These are phyloP conservation scores for Harpagifer antarcticus DNA, from an alignment of 2,797 vertebrate genomes.

Conservation along the genomic window DNA sequence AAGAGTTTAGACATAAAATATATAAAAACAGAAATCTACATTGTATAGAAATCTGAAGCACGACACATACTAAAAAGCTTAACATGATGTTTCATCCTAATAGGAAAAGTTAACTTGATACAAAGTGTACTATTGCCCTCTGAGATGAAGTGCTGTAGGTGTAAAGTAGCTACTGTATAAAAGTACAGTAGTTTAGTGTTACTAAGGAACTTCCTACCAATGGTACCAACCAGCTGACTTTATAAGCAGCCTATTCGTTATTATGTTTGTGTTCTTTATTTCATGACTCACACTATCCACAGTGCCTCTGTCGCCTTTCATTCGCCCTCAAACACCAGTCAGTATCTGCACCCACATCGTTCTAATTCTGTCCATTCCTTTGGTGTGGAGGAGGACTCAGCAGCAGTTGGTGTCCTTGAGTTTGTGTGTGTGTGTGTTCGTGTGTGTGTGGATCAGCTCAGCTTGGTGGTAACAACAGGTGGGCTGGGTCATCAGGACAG, in stretches of 20 bases:
- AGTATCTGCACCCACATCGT: constrained; percentile 39
- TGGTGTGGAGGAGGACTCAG: constrained; percentile 39
- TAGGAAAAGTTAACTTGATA: not conserved
- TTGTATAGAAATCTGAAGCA: not conserved
- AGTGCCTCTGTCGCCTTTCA: constrained; percentile 53
- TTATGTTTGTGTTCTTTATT: constrained; percentile 10
- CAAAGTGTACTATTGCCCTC: not conserved
- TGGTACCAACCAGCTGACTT: not conserved
- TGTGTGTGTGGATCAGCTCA: constrained; percentile 38
- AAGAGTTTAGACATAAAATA: too few relatives aligned
- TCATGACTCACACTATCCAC: constrained; percentile 32
- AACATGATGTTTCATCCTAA: not conserved
- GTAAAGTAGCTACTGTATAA: not conserved
- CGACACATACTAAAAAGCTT: not conserved
- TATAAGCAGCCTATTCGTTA: not conserved
- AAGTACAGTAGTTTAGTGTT: not conserved
- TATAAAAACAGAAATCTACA: not conserved
- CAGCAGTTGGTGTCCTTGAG: constrained; percentile 45
- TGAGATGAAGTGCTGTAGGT: not conserved
- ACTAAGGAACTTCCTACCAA: not conserved
- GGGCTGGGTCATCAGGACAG: constrained; percentile 52
- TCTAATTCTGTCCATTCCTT: constrained; percentile 67
- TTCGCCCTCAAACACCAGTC: constrained; percentile 58
- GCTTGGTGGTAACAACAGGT: constrained; percentile 70
- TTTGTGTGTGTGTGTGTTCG: constrained; percentile 8